A percentile compares a stretch with the other conserved stretches of the same genome.
phyloP scores from a whole-genome alignment of 2,888 invertebrate species.

The Drosophila subsilvestris region DNA sequence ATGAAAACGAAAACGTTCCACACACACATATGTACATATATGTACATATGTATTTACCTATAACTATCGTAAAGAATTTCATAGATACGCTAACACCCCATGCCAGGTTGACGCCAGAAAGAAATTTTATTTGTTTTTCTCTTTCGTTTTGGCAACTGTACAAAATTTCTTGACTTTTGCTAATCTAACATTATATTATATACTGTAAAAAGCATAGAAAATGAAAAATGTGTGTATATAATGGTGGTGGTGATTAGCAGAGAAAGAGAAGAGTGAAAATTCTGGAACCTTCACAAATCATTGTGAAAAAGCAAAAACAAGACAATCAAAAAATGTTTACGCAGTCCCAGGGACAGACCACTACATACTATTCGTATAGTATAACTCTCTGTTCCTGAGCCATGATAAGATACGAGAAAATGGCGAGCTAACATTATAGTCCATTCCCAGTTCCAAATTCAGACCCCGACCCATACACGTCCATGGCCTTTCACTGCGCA shows the following conservation, averaged over 20 bases:
- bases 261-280: constrained; percentile 20
- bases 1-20: constrained; percentile 35
- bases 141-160: constrained; percentile 72
- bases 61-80: constrained; percentile 18
- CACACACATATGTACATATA: neutral
- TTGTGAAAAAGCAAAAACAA: constrained; percentile 39
- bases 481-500: constrained; percentile 60
- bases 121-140: constrained; percentile 34
- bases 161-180: constrained; percentile 54
- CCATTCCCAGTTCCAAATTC: constrained; percentile 15
- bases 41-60: neutral
- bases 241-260: constrained; percentile 17
- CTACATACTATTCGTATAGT: constrained; percentile 11
- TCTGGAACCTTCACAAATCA: constrained; percentile 42
- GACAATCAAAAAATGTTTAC: constrained; percentile 44
- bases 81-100: constrained; percentile 28
- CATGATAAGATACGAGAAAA: constrained; percentile 64
- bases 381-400: neutral
- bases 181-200: constrained; percentile 40
- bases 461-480: constrained; percentile 5
- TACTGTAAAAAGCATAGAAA: constrained; percentile 32
- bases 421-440: constrained; percentile 20
- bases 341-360: constrained; percentile 33
- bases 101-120: neutral
- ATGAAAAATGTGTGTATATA: neutral